Percentiles rank a stretch among this genome's conserved stretches.
Evolutionary conservation across 2,888 invertebrate species (phyloP).

Genomic region (Ommatoiulus sabulosus): DNA sequence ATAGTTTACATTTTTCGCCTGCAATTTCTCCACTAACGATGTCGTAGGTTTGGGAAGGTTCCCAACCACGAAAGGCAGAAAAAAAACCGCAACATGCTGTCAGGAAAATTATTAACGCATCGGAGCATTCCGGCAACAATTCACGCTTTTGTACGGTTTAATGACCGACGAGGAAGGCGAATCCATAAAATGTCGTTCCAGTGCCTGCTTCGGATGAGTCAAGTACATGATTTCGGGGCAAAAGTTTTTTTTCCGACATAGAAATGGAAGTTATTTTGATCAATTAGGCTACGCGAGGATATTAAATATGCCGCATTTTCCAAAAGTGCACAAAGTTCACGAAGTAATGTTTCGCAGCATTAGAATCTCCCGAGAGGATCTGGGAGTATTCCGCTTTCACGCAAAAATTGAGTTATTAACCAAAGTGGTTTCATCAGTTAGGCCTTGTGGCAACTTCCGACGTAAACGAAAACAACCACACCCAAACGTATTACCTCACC

Average conservation of each 20-base stretch:
- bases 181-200: not conserved
- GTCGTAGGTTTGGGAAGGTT: not conserved
- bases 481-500: slow-evolving; percentile 8
- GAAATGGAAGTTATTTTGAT: not conserved
- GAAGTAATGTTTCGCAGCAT: not conserved
- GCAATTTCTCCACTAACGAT: not conserved
- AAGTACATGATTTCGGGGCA: not conserved
- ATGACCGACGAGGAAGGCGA: not conserved
- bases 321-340: not conserved
- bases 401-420: not conserved
- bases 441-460: not conserved
- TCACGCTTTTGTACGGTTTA: not conserved
- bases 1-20: no score
- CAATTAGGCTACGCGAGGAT: not conserved
- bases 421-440: not conserved
- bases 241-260: not conserved
- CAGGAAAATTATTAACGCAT: not conserved
- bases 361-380: not conserved
- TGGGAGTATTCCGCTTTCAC: not conserved
- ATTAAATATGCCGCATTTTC: not conserved
- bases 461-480: not conserved
- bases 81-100: not conserved
- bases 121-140: not conserved
- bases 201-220: not conserved
- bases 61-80: not conserved